Evolutionary conservation across 2,113 vertebrate species (phyloP), one percentile per base, ranked within the genome.

Genomic region (Rhagologus leucostigma): DNA sequence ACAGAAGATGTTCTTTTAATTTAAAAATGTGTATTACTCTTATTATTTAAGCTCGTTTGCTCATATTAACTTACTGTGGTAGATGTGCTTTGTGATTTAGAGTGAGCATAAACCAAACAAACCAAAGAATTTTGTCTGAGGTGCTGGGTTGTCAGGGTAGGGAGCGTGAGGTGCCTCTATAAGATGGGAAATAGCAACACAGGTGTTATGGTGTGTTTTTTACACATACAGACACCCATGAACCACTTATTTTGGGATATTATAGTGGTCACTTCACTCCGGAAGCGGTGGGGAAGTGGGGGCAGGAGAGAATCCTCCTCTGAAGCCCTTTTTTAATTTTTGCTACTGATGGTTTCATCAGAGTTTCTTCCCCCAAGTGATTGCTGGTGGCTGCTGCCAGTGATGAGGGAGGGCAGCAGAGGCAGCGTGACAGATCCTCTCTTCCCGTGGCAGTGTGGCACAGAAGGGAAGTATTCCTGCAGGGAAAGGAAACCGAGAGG

Each of bases 401-500:
- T 42, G 65, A 22, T 70, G 50, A 83, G 23, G 17, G 21, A 91
- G 19, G 50, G 32, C 13, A 85, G 73, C 26, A 87, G 75, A 68
- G 46, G 33, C 73, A 86, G 62, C 0, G 0, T 81, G 75, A 52
- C 86, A 79, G 84, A 70, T 68, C 47, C 32, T 84, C 32, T 89
- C 68, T 75, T 78, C 60, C 41, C 2, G 0, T 71, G 56, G 68
- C 78, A 60, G 24, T 5, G 63, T 55, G 76, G 42, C 71, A 96
- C 44, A 49, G 70, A 90, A 74, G 63, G 68, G 87, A 86, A 96
- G 50, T 90, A 56, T 75, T 95, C 93, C 87, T 93, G n/a, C 67
- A 90, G 73, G 33, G 90, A 96, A 93, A 95, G 95, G 94, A 97
- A 97, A 83, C 77, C 59, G 59, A 74, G 67, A 75, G 62, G 41